These are phyloP conservation scores for Marasmarcha lunaedactyla DNA, from an alignment of 2,888 invertebrate species.

Conservation along the genomic window DNA sequence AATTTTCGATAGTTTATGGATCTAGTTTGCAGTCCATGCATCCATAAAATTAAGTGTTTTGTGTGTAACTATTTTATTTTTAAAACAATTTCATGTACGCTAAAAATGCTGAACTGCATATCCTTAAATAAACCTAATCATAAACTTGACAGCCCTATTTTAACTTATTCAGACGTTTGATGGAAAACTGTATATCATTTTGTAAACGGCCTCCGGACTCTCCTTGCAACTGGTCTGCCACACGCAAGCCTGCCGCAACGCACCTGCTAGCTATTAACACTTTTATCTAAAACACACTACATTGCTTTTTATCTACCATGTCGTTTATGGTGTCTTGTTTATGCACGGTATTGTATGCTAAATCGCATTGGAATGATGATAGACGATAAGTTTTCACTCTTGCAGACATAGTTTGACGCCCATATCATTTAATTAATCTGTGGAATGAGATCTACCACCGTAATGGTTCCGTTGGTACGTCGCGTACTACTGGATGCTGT, in stretches of 20 bases:
- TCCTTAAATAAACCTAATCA: too few species aligned
- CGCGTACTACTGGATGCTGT: constrained; percentile 23
- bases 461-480: constrained; percentile 42
- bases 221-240: constrained; percentile 52
- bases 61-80: too few species aligned
- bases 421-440: constrained; percentile 67
- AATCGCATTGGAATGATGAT: constrained; percentile 18
- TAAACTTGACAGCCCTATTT: not conserved
- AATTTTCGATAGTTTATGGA: too few species aligned
- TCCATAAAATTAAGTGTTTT: too few species aligned
- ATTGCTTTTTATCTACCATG: constrained; percentile 24
- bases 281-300: constrained; percentile 19
- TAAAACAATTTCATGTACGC: too few species aligned
- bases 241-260: constrained; percentile 56
- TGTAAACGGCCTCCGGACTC: constrained; percentile 46
- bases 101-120: too few species aligned
- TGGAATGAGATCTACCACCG: constrained; percentile 51
- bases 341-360: not conserved
- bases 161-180: constrained; percentile 19
- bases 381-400: constrained; percentile 53
- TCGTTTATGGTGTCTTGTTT: not conserved
- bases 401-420: constrained; percentile 29
- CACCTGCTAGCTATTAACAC: constrained; percentile 31
- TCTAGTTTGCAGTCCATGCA: too few species aligned
- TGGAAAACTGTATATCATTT: constrained; percentile 54